Evolutionary conservation across 1,140 invertebrate genomes (phyloP), one percentile per base, ranked within the genome.

Genomic region (Chironomus striatipennis): DNA sequence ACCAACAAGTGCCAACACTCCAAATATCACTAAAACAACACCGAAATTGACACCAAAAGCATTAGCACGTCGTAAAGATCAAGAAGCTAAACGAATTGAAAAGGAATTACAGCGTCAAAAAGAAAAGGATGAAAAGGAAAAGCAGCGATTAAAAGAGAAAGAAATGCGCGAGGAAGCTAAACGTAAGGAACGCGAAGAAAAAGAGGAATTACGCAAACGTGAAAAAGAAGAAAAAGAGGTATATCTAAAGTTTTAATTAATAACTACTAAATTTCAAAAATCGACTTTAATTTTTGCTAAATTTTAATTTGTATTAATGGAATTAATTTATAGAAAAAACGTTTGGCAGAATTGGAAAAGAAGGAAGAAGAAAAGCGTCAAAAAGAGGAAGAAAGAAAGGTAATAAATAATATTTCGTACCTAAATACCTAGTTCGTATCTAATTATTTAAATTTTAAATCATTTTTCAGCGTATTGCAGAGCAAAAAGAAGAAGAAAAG

Each of bases 301-400:
- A n/a, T n/a, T n/a, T n/a, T n/a, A n/a, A n/a, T n/a, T n/a, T n/a
- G n/a, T n/a, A n/a, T n/a, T n/a, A n/a, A n/a, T n/a, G n/a, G n/a
- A n/a, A 34, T 2, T 34, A 34, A 34, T 34, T 34, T 34, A 2
- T 34, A 34, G 24, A 34, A 34, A 34, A 34, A 34, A 34, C 24
- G 24, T 34, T 34, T 85, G 75, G 87, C 86, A 74, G 85, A 86
- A 77, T 85, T 87, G 76, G 85, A 91, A 80, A 85, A 87, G 64
- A 88, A 85, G 79, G 86, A 90, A 77, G 85, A 88, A 77, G 86
- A 87, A 75, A 88, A 85, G 77, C 82, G 84, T 75, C 88, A 88
- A 79, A 81, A 84, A 77, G 87, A 84, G 78, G 86, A 85, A 74
- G 82, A 84, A 75, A 84, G 82, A 76, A 79, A 79, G 77, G 80